Conservation (phyloP, 2,113 vertebrate species). For the Cebidichthys violaceus region DNA sequence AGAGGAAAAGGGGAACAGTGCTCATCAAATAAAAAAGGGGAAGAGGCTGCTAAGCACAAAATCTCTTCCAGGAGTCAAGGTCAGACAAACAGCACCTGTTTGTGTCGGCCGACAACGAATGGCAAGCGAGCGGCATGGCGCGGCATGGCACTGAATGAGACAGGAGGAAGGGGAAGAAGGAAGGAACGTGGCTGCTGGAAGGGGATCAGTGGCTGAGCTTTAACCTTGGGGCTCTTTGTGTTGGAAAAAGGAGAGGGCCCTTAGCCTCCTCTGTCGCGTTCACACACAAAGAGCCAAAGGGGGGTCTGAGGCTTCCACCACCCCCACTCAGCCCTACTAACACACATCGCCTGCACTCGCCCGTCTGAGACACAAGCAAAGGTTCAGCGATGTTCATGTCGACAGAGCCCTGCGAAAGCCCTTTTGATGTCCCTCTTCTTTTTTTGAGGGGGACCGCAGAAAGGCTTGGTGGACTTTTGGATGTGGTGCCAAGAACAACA, state of each 20-base stretch:
- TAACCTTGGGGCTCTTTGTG: conserved; percentile 78
- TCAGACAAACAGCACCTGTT: conserved; percentile 70
- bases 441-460: conserved; percentile 69
- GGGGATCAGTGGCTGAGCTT: conserved; percentile 76
- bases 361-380: conserved; percentile 60
- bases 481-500: conserved; percentile 82
- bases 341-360: conserved; percentile 41
- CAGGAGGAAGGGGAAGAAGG: conserved; percentile 24
- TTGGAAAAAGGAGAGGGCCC: conserved; percentile 64
- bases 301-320: conserved; percentile 36
- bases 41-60: conserved; percentile 66
- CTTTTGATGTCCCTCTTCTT: conserved; percentile 78
- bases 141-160: conserved; percentile 59
- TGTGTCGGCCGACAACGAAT: conserved; percentile 29
- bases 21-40: conserved; percentile 28
- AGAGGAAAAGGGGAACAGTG: conserved; percentile 44
- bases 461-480: conserved; percentile 79
- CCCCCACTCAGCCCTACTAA: conserved; percentile 2
- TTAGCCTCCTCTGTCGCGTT: conserved; percentile 58
- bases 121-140: conserved; percentile 27
- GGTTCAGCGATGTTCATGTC: conserved; percentile 70
- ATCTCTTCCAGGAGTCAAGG: conserved; percentile 69
- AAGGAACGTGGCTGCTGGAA: conserved; percentile 78
- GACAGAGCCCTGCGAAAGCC: conserved; percentile 60
- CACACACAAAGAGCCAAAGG: conserved; percentile 69